Conservation (phyloP, 2,888 invertebrate genomes). For the Eustalomyia histrio region DNA sequence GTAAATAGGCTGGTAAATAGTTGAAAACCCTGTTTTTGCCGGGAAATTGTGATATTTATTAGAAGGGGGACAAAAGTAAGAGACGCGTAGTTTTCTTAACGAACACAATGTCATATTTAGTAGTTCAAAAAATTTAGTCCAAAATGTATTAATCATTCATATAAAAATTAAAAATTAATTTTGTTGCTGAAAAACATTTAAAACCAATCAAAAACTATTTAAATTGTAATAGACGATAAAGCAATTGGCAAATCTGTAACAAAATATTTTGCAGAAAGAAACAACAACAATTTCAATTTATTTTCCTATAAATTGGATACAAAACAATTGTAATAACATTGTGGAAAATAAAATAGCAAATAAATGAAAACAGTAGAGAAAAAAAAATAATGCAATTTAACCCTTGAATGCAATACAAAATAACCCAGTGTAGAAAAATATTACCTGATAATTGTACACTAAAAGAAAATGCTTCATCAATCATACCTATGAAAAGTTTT, state of each 20-base stretch:
- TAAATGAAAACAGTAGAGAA: not conserved
- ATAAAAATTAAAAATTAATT: not conserved
- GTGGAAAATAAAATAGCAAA: slow-evolving; percentile 7
- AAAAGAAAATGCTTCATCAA: no score
- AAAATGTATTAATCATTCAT: no score
- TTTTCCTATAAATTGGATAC: slow-evolving; percentile 29
- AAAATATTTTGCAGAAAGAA: slow-evolving; percentile 3
- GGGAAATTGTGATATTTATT: no score
- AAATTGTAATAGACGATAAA: slow-evolving; percentile 38
- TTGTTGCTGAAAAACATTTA: not conserved
- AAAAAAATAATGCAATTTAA: slow-evolving; percentile 25
- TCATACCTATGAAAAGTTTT: no score
- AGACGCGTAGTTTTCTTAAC: no score
- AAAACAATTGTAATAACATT: slow-evolving; percentile 38
- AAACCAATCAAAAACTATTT: slow-evolving; percentile 8
- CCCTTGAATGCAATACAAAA: slow-evolving; percentile 11
- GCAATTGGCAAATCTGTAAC: slow-evolving; percentile 38
- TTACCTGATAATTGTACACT: no score
- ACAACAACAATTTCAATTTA: slow-evolving; percentile 36
- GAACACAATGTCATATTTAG: no score
- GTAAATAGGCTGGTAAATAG: no score
- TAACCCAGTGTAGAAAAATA: no score
- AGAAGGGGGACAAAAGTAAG: no score
- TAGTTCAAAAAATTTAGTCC: no score
- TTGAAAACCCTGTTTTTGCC: no score